Conservation (phyloP, 2,888 invertebrate species). For the Drosophila mimica region DNA sequence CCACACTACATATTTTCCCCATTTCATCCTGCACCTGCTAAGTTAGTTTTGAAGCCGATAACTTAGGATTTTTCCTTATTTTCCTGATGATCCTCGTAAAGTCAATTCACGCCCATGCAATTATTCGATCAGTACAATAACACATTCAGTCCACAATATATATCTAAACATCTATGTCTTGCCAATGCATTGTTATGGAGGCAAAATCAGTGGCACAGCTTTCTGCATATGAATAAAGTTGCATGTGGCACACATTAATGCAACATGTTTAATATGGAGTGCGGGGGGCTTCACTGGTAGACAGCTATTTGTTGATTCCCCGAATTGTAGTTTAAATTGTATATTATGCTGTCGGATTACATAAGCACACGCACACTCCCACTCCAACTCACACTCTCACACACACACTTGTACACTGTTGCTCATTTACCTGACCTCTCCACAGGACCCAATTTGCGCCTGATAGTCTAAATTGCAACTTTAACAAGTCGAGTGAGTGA, state of each 20-base stretch:
- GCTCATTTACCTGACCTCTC: background rate
- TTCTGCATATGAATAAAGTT: background rate
- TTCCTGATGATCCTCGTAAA: background rate
- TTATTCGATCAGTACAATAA: background rate
- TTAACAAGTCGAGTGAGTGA: background rate
- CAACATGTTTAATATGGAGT: background rate
- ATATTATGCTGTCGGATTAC: background rate
- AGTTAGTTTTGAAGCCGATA: too few species aligned
- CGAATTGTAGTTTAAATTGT: background rate
- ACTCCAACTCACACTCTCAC: too few species aligned
- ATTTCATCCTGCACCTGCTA: too few species aligned
- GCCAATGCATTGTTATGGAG: background rate
- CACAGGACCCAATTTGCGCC: background rate
- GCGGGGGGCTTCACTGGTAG: background rate
- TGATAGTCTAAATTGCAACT: background rate
- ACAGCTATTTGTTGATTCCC: background rate
- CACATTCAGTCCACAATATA: background rate
- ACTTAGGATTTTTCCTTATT: too few species aligned
- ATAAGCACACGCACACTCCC: background rate
- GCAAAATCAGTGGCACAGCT: background rate
- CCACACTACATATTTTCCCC: too few species aligned
- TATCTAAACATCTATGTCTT: background rate
- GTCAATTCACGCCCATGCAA: background rate
- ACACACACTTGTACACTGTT: background rate
- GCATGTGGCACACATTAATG: background rate